A percentile compares a stretch with the other conserved stretches of the same genome.
phyloP scores from a whole-genome alignment of 2,797 vertebrate genomes.

The Oreochromis mossambicus region DNA sequence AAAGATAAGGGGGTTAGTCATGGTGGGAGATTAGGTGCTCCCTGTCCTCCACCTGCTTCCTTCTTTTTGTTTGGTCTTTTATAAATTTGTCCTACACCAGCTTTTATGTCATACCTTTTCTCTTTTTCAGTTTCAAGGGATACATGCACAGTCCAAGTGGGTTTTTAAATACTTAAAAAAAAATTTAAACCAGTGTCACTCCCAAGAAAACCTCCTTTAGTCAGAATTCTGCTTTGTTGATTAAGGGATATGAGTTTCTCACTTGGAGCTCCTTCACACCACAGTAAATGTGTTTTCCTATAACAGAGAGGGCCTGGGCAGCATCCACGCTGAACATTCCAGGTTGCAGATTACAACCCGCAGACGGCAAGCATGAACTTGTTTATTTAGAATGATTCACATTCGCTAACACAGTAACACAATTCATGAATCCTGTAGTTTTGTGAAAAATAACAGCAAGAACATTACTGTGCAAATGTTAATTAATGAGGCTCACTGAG shows the following conservation, averaged over 20 bases:
- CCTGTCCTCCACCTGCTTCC: neutral
- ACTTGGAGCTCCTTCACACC: neutral
- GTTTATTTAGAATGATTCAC: neutral
- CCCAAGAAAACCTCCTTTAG: neutral
- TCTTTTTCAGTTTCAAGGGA: neutral
- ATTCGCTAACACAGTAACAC: neutral
- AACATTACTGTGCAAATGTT: neutral
- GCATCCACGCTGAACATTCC: neutral
- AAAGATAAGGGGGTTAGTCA: neutral
- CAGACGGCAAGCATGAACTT: neutral
- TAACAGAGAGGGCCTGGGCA: neutral
- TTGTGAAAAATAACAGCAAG: neutral
- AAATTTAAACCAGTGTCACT: neutral
- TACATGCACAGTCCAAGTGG: neutral
- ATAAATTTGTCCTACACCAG: neutral
- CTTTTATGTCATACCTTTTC: neutral
- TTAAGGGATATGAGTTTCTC: accelerated
- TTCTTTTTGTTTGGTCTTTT: neutral
- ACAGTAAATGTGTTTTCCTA: neutral
- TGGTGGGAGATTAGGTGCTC: neutral
- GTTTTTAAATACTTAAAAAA: neutral
- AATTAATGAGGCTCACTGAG: neutral
- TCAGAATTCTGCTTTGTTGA: neutral
- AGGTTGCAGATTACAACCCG: neutral
- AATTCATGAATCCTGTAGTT: neutral